Evolutionary conservation across 2,888 invertebrate genomes (phyloP).

Genomic region (Drosophila falleni): DNA sequence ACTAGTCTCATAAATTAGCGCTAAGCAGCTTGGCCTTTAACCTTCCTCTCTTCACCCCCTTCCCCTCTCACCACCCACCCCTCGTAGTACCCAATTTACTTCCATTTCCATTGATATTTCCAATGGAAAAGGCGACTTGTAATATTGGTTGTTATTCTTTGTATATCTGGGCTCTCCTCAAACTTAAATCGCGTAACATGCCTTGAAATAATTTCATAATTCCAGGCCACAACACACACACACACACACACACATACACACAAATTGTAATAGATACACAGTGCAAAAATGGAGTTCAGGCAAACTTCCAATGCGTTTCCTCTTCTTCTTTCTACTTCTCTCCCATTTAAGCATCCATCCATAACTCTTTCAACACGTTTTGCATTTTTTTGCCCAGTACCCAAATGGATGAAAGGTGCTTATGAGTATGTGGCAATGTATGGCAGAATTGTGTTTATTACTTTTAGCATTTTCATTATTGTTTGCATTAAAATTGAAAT

Average conservation of each 20-base stretch:
- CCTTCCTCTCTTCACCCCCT: not conserved
- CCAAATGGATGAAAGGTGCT: not conserved
- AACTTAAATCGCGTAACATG: conserved; percentile 71
- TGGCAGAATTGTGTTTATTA: no score
- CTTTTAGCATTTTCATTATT: no score
- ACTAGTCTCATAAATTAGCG: conserved; percentile 43
- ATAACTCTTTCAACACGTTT: conserved; percentile 21
- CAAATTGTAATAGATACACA: conserved; percentile 38
- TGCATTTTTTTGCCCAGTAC: not conserved
- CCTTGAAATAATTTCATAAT: conserved; percentile 68
- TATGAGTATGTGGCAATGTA: not conserved
- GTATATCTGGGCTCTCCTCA: conserved; percentile 22
- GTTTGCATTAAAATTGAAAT: no score
- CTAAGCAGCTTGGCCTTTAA: conserved; percentile 20
- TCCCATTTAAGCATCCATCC: not conserved
- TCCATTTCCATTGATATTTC: conserved; percentile 16
- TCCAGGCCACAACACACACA: conserved; percentile 51
- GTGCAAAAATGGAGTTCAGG: conserved; percentile 34
- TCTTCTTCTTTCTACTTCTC: not conserved
- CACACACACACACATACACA: conserved; percentile 19
- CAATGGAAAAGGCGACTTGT: conserved; percentile 11
- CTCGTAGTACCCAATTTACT: not conserved
- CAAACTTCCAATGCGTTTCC: conserved; percentile 34
- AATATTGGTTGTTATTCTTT: conserved; percentile 3
- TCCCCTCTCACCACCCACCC: not conserved